These are phyloP conservation scores for Arenicola marina DNA, from an alignment of 2,888 invertebrate species.

Conservation along the genomic window DNA sequence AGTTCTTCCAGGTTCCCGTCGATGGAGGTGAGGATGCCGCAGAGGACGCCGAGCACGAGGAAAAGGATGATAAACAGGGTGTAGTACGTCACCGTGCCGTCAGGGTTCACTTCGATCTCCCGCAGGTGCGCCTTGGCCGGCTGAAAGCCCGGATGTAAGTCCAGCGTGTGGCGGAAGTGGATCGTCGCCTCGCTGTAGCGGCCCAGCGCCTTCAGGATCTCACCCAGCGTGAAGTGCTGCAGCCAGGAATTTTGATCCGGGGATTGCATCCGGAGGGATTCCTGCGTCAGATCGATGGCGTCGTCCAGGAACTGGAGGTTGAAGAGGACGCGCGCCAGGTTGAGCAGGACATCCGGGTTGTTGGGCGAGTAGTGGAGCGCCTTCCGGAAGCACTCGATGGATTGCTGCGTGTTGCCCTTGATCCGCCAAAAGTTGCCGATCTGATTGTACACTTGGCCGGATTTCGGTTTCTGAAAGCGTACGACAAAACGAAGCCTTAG, in stretches of 20 bases:
- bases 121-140: slow-evolving; percentile 79
- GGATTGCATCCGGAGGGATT: slow-evolving; percentile 82
- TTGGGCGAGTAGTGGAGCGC: slow-evolving; percentile 82
- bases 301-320: slow-evolving; percentile 87
- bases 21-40: slow-evolving; percentile 80
- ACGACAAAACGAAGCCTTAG: not conserved
- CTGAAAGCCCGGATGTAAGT: slow-evolving; percentile 82
- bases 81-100: slow-evolving; percentile 81
- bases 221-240: slow-evolving; percentile 87
- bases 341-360: slow-evolving; percentile 83
- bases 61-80: slow-evolving; percentile 85
- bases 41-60: slow-evolving; percentile 76
- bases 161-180: slow-evolving; percentile 80
- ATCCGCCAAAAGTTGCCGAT: slow-evolving; percentile 91
- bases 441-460: slow-evolving; percentile 84
- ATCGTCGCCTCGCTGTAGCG: slow-evolving; percentile 85
- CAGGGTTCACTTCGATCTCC: slow-evolving; percentile 80
- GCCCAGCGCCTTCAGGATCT: slow-evolving; percentile 88
- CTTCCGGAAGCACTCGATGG: slow-evolving; percentile 87
- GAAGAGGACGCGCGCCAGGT: slow-evolving; percentile 81
- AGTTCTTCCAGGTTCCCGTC: slow-evolving; percentile 63
- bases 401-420: slow-evolving; percentile 82
- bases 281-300: slow-evolving; percentile 82
- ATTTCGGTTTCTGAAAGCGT: slow-evolving; percentile 63
- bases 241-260: slow-evolving; percentile 87